Evolutionary conservation across 1,140 invertebrate species (phyloP), one percentile per base, ranked within the genome.

Genomic region (Neodiprion lecontei): DNA sequence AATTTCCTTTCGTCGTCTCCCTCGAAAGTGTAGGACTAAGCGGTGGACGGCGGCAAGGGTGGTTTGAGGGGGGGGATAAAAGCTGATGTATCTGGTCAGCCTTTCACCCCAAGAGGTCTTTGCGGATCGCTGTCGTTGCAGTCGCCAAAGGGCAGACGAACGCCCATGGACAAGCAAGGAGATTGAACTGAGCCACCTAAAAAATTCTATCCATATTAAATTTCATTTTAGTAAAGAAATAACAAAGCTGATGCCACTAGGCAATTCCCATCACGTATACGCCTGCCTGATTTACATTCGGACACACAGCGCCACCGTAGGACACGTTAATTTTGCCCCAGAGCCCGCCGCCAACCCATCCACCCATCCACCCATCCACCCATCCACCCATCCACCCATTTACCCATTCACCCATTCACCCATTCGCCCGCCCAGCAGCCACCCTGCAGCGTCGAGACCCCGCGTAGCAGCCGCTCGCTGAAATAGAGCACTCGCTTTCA

Each of bases 271-370:
- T 69, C 67, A 69, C 67, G 67, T 69, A 47, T 69, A 21, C 67
- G 40, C 67, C 17, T 69, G 17, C 12, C 67, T 69, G 67, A 69
- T 69, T 69, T 69, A 69, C 67, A 69, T 69, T 69, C 67, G 67
- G 67, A 69, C 67, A 69, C 67, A 47, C 11, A 21, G 40, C 21
- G 40, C 21, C 67, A 11, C 67, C 67, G 67, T 69, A 69, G 67
- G 67, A 69, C 67, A 69, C 67, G 67, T 69, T 69, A 69, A 69
- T 69, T 69, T 69, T 47, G 67, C 67, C 67, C 40, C 67, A 69
- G 67, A 69, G 21, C 40, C 67, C 7, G 11, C 11, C 11, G 67
- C 67, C 67, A 7, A 69, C 21, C 28, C 53, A 61, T 17, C 53
- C 11, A 61, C 4, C 53, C 50, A 53, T 53, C 50, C 50, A 53